A percentile compares a stretch with the other conserved stretches of the same genome.
Evolutionary conservation across 2,888 invertebrate species (phyloP).

Genomic region (Morinoia aosen): DNA sequence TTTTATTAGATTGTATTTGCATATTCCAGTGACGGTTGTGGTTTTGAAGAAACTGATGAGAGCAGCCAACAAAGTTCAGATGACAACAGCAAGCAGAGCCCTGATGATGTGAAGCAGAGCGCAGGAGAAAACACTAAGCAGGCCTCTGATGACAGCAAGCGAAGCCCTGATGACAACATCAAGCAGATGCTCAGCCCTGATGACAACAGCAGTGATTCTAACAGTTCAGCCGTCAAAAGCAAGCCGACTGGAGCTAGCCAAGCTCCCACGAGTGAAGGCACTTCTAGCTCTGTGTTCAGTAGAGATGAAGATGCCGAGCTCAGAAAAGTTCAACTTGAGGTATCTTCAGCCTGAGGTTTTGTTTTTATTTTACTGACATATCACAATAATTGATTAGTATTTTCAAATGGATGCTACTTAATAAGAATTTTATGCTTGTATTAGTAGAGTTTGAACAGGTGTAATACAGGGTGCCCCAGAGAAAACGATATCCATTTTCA

Average conservation of each 20-base stretch:
- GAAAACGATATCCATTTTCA: too few relatives aligned
- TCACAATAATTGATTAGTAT: not conserved
- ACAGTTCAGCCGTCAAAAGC: constrained; percentile 19
- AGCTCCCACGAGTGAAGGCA: not conserved
- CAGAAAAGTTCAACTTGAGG: constrained; percentile 14
- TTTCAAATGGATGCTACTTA: not conserved
- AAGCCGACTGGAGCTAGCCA: not conserved
- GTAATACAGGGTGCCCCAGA: too few relatives aligned
- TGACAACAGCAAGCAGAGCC: constrained; percentile 6
- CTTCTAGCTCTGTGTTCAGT: not conserved
- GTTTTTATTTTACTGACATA: not conserved
- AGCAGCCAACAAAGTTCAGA: constrained; percentile 35
- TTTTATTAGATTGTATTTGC: not conserved
- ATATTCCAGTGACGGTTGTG: not conserved
- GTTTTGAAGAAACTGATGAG: constrained; percentile 18
- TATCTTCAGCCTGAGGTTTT: not conserved
- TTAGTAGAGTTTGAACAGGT: not conserved
- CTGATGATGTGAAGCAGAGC: not conserved
- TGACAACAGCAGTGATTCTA: constrained; percentile 30
- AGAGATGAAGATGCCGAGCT: not conserved
- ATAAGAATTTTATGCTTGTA: not conserved
- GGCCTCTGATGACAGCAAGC: constrained; percentile 21
- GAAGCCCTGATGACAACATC: not conserved
- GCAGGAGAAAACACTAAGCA: not conserved
- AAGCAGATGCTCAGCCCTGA: constrained; percentile 22